phyloP scores from a whole-genome alignment of 1,140 invertebrate species.

The Drosophila tropicalis region DNA sequence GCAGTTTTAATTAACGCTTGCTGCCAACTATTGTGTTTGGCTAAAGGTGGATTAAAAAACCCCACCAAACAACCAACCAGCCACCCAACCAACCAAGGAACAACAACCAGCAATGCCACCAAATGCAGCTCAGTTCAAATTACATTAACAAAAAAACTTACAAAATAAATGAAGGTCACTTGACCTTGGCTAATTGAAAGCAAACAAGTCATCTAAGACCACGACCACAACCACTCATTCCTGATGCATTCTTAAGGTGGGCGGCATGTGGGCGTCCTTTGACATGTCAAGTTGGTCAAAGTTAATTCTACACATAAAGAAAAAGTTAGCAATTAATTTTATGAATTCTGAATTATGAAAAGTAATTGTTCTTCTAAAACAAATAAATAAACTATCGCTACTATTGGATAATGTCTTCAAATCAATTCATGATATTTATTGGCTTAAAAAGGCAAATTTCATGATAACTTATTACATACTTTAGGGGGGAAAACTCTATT shows the following conservation, averaged over 20 bases:
- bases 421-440: too few relatives aligned
- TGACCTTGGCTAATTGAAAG: conserved; percentile 69
- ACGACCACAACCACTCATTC: conserved; percentile 14
- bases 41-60: conserved; percentile 62
- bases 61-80: conserved; percentile 31
- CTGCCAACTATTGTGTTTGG: conserved; percentile 13
- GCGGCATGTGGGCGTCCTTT: conserved; percentile 43
- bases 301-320: conserved; percentile 36
- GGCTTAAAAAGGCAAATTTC: too few relatives aligned
- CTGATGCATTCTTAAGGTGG: conserved; percentile 15
- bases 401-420: too few relatives aligned
- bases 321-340: background rate
- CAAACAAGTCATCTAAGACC: conserved; percentile 23
- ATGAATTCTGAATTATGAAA: background rate
- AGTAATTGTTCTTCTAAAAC: too few relatives aligned
- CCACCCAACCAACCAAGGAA: background rate
- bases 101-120: conserved; percentile 39
- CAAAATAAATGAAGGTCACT: conserved; percentile 30
- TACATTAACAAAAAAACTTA: conserved; percentile 58
- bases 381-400: too few relatives aligned
- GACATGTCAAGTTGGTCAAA: conserved; percentile 29
- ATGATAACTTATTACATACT: too few relatives aligned
- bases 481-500: too few relatives aligned
- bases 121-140: conserved; percentile 49
- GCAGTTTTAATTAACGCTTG: conserved; percentile 68